Conservation (phyloP, 2,797 vertebrate species). For the Sebastes miniatus region DNA sequence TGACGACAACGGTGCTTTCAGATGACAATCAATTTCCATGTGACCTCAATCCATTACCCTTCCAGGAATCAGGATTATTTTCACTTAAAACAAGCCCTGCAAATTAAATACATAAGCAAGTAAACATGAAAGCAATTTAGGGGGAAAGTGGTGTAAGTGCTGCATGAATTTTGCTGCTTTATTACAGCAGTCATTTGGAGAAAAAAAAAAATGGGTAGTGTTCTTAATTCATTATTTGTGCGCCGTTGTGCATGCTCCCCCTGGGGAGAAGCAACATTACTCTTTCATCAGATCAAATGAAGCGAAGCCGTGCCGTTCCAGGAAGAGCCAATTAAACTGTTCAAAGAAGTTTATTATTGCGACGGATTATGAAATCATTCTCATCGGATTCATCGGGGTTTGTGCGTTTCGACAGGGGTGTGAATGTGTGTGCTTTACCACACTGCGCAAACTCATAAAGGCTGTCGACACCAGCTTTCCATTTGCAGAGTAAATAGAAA, state of each 20-base stretch:
- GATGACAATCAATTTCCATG: slow-evolving; percentile 56
- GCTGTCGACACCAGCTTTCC: slow-evolving; percentile 61
- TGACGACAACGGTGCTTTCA: slow-evolving; percentile 35
- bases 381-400: slow-evolving; percentile 74
- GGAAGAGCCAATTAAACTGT: slow-evolving; percentile 83
- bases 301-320: slow-evolving; percentile 76
- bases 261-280: slow-evolving; percentile 78
- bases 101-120: slow-evolving; percentile 66
- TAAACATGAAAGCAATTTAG: slow-evolving; percentile 69
- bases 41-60: slow-evolving; percentile 59
- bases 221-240: slow-evolving; percentile 83
- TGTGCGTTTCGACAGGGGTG: slow-evolving; percentile 64
- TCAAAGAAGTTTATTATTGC: slow-evolving; percentile 84
- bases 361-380: slow-evolving; percentile 81
- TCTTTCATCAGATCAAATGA: slow-evolving; percentile 84
- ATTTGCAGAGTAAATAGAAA: slow-evolving; percentile 69
- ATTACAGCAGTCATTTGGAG: slow-evolving; percentile 68
- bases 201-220: slow-evolving; percentile 53
- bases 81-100: slow-evolving; percentile 60
- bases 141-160: slow-evolving; percentile 44
- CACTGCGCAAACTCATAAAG: slow-evolving; percentile 64
- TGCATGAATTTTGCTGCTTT: slow-evolving; percentile 67
- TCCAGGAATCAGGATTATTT: slow-evolving; percentile 62
- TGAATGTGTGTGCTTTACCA: slow-evolving; percentile 68
- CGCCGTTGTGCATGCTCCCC: slow-evolving; percentile 72